A percentile compares a stretch with the other conserved stretches of the same genome.
Evolutionary conservation across 1,140 invertebrate genomes (phyloP).

Genomic region (Dysdera silvatica): DNA sequence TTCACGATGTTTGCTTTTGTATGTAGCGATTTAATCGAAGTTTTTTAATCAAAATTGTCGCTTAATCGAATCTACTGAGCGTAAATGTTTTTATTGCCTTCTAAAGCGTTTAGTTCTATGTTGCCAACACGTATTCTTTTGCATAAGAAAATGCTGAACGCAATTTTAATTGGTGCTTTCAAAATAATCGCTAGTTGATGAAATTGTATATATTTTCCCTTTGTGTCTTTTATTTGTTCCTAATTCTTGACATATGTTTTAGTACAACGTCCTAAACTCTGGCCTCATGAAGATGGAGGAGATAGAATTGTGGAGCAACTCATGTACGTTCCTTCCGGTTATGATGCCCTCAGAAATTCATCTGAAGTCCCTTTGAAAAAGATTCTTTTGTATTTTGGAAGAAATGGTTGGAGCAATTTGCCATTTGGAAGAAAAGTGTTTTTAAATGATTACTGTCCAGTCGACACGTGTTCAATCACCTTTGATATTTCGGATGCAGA

Average conservation of each 20-base stretch:
- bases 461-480: conserved; percentile 67
- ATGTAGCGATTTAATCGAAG: too few species aligned
- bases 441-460: conserved; percentile 57
- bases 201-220: too few species aligned
- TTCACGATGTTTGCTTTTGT: too few species aligned
- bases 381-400: conserved; percentile 73
- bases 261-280: conserved; percentile 27
- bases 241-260: not conserved
- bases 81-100: too few species aligned
- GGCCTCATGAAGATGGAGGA: conserved; percentile 36
- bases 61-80: too few species aligned
- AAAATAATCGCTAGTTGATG: too few species aligned
- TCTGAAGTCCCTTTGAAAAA: conserved; percentile 52
- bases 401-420: conserved; percentile 63
- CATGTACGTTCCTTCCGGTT: conserved; percentile 40
- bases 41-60: too few species aligned
- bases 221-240: too few species aligned
- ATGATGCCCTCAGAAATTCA: conserved; percentile 24
- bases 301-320: conserved; percentile 44
- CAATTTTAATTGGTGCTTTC: too few species aligned
- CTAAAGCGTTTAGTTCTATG: too few species aligned
- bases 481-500: conserved; percentile 58
- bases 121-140: too few species aligned
- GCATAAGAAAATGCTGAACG: too few species aligned
- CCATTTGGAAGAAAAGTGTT: conserved; percentile 61